Conservation (phyloP, 2,113 vertebrate genomes). For the Lasiurus cinereus region DNA sequence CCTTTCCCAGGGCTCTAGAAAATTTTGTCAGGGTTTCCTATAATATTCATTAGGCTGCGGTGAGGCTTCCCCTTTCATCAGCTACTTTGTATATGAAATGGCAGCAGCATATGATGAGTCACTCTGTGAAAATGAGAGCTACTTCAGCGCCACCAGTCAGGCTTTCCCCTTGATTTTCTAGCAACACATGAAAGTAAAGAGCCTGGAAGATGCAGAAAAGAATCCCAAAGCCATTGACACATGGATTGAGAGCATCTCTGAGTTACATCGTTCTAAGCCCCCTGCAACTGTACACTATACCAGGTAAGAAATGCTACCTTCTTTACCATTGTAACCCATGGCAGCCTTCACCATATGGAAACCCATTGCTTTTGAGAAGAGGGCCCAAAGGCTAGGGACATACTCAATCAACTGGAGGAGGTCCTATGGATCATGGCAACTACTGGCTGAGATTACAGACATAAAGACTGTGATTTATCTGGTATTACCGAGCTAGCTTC, state of each 20-base stretch:
- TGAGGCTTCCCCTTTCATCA: background rate
- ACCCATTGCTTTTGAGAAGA: background rate
- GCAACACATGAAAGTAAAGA: constrained; percentile 94
- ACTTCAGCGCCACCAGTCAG: background rate
- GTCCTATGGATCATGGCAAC: background rate
- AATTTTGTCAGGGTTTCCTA: background rate
- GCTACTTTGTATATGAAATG: background rate
- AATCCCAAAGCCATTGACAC: constrained; percentile 92
- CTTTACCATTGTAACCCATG: background rate
- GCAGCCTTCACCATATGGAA: background rate
- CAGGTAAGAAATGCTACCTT: constrained; percentile 81
- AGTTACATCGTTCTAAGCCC: constrained; percentile 91
- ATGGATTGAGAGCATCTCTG: constrained; percentile 94
- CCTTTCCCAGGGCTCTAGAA: background rate
- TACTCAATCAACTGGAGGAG: background rate
- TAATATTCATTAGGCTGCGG: background rate
- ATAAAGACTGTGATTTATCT: background rate
- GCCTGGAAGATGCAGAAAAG: constrained; percentile 92
- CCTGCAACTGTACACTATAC: constrained; percentile 91
- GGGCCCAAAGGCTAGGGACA: background rate
- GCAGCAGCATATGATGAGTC: background rate
- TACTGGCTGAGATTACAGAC: background rate
- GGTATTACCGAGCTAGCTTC: background rate
- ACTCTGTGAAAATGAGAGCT: background rate
- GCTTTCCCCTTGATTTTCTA: constrained; percentile 65